Evolutionary conservation across 2,113 vertebrate genomes (phyloP), one percentile per base, ranked within the genome.

Genomic region (Corvus moneduloides): DNA sequence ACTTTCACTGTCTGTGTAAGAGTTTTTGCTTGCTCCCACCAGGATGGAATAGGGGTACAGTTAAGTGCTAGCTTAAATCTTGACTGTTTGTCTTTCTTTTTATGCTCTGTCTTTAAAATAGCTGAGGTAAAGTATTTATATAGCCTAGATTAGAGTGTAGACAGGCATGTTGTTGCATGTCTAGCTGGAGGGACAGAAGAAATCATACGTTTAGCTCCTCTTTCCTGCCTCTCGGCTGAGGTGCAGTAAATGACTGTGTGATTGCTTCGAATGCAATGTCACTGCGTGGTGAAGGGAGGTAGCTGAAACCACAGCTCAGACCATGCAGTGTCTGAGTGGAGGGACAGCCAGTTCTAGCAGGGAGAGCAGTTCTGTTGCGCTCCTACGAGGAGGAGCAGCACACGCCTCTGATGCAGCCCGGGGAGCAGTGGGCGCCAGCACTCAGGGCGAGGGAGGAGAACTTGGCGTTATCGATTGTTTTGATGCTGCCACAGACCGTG

Each of bases 151-250:
- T 93, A 88, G 83, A 93, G 83, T 28, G 76, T 86, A 93, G 95
- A 84, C 80, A 92, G 89, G 80, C 94, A 67, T 92, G 94, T 78
- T 89, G 91, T 63, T 93, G 80, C 96, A 90, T 0, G 83, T 95
- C 93, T 94, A 89, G 94, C 95, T 97, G 89, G 73, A 93, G 92
- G 86, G 94, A 92, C 89, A 84, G 83, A 67, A 93, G 93, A 92
- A 96, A 94, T 96, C 83, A 89, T 84, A 87, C 32, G 11, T 90
- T 92, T 89, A 84, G 89, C 64, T 95, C 63, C 79, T 89, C 52
- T 90, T 88, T 93, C 59, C 86, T 88, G 83, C 79, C 51, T 86
- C 55, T 63, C 68, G 56, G 76, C 86, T 68, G 90, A 94, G 92
- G 83, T 90, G 94, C 92, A 94, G 83, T n/a, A 37, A 86, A 77